Evolutionary conservation across 2,888 invertebrate genomes (phyloP).

Genomic region (Tineola bisselliella): DNA sequence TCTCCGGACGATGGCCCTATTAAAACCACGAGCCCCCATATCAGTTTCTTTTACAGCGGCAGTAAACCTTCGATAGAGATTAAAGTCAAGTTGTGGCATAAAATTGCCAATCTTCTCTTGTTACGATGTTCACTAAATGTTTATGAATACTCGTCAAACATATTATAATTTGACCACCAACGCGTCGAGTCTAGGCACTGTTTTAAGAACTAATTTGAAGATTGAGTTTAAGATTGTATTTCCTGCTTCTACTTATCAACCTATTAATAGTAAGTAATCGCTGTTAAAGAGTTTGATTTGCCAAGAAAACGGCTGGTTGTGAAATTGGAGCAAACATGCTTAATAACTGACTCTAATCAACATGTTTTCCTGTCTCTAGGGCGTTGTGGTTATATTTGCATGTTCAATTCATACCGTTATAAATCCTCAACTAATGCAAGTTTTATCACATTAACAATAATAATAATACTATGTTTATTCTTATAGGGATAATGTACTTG

Average conservation of each 20-base stretch:
- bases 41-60: slow-evolving; percentile 10
- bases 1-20: slow-evolving; percentile 23
- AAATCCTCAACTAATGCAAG: neutral
- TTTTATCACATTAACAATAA: too few species aligned
- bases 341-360: slow-evolving; percentile 38
- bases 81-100: slow-evolving; percentile 3
- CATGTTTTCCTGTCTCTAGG: slow-evolving; percentile 42
- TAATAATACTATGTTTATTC: too few species aligned
- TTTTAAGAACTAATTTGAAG: too few species aligned
- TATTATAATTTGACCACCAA: too few species aligned
- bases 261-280: slow-evolving; percentile 31
- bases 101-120: neutral
- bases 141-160: too few species aligned
- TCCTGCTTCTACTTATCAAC: slow-evolving; percentile 21
- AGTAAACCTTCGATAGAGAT: slow-evolving; percentile 5
- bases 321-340: slow-evolving; percentile 44
- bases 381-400: slow-evolving; percentile 42
- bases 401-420: slow-evolving; percentile 18
- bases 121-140: neutral
- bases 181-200: neutral
- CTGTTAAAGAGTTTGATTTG: slow-evolving; percentile 23
- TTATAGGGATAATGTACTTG: too few species aligned
- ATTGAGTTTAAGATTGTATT: slow-evolving; percentile 8
- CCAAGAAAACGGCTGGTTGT: slow-evolving; percentile 28
- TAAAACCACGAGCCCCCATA: slow-evolving; percentile 26